phyloP scores from a whole-genome alignment of 64 coral and sea anemone species.

The Montipora capricornis region DNA sequence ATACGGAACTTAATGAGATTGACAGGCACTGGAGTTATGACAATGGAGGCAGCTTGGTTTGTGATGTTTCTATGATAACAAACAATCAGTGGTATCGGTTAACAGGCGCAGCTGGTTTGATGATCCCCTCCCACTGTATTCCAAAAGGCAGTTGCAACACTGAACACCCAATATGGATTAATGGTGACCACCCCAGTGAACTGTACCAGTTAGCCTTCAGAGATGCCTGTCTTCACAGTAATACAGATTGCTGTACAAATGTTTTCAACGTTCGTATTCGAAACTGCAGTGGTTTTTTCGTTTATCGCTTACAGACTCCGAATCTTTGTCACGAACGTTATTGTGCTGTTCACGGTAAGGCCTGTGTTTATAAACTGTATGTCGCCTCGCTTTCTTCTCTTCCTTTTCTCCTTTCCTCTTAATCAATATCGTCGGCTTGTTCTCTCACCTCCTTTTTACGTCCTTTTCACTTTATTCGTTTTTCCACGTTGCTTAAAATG shows the following conservation, averaged over 20 bases:
- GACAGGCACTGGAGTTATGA: not conserved
- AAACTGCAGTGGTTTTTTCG: constrained; percentile 66
- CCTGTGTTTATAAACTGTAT: not conserved
- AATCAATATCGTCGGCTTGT: too few species aligned
- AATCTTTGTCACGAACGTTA: not conserved
- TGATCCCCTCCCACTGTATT: constrained; percentile 47
- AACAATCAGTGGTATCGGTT: constrained; percentile 59
- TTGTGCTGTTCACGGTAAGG: constrained; percentile 23
- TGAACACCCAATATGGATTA: constrained; percentile 35
- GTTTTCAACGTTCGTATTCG: not conserved
- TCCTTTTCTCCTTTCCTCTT: too few species aligned
- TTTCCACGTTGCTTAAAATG: too few species aligned
- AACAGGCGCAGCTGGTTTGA: constrained; percentile 32
- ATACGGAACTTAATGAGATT: not conserved
- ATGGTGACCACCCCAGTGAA: constrained; percentile 35
- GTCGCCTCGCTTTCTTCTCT: too few species aligned
- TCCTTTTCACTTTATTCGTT: too few species aligned
- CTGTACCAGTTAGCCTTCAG: not conserved
- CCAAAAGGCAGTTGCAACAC: constrained; percentile 25
- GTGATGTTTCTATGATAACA: not conserved
- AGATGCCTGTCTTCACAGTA: constrained; percentile 28
- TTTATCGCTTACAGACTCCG: constrained; percentile 33
- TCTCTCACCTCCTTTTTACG: too few species aligned
- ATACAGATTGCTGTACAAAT: constrained; percentile 17
- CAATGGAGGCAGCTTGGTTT: not conserved